Evolutionary conservation across 2,888 invertebrate species (phyloP).

Genomic region (Drymonia ruficornis): DNA sequence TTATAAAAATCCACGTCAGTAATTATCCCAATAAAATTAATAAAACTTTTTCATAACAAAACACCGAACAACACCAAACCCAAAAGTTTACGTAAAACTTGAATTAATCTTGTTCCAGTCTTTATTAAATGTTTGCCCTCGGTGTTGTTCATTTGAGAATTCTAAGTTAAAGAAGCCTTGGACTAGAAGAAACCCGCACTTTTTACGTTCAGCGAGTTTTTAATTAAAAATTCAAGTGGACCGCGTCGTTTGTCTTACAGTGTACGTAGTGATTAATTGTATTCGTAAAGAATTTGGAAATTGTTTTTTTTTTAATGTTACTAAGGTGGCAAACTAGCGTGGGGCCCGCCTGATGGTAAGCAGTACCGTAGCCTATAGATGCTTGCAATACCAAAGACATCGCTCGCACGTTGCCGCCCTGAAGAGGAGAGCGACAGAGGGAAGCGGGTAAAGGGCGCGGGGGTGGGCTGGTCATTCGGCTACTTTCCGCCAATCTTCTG

Average conservation of each 20-base stretch:
- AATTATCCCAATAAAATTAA: too few species aligned
- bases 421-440: too few species aligned
- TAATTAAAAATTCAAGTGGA: conserved; percentile 29
- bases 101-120: conserved; percentile 19
- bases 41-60: conserved; percentile 21
- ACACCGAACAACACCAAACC: conserved; percentile 11
- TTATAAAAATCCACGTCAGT: too few species aligned
- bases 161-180: background rate
- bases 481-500: too few species aligned
- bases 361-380: too few species aligned
- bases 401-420: too few species aligned
- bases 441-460: too few species aligned
- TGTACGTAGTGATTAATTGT: conserved; percentile 11
- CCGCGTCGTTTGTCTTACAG: conserved; percentile 9
- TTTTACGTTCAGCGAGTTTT: conserved; percentile 9
- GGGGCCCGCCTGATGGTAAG: too few species aligned
- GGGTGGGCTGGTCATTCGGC: too few species aligned
- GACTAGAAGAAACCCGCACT: background rate
- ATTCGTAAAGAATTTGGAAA: background rate
- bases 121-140: conserved; percentile 12
- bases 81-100: conserved; percentile 20
- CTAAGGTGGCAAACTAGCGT: too few species aligned
- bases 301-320: too few species aligned
- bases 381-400: too few species aligned
- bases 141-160: background rate